Base-by-base conservation (phyloP, 2,888 invertebrate species). In the Cordilura impudica region DNA sequence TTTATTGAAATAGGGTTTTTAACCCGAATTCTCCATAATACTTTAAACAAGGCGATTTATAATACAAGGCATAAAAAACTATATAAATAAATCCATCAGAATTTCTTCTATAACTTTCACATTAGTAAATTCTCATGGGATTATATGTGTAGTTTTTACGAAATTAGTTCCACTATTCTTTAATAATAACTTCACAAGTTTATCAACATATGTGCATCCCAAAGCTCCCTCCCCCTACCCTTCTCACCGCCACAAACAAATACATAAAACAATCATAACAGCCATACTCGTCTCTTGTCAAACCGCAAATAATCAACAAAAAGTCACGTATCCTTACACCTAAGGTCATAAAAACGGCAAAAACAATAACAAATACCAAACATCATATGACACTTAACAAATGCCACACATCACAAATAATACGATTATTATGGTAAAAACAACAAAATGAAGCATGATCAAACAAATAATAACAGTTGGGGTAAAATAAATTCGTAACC, bases 241-340 rank as follows among this genome's bases (percentile, higher is more conserved):
- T n/a, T n/a, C n/a, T n/a, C n/a, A n/a, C n/a, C n/a, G n/a, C n/a
- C 19, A 53, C n/a, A 39, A 5, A 31, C 12, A 12, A 26, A 6
- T 12, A 14, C 1, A 67, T n/a, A 43, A 45, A 47, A 47, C 63
- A 45, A 45, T 47, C 63, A 47, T 70, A 49, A 49, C 35, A 12
- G 43, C 3, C 47, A 71, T 10, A 45, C 16, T 51, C 39, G 39
- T 19, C 12, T 63, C 23, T 51, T 49, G 54, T 76, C 56, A 49
- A 70, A 63, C 75, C 69, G 63, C 75, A 79, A 72, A 75, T 75
- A 72, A 79, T 75, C 75, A 79, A 79, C 79, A 79, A 39, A 79
- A 79, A 79, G 79, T 79, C 79, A 79, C 75, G 79, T 79, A 79
- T 67, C 61, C 63, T 69, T 63, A 75, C 67, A 75, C 79, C 75